Percentiles rank a stretch among this genome's conserved stretches.
Evolutionary conservation across 2,888 invertebrate species (phyloP).

Genomic region (Folsomia candida): DNA sequence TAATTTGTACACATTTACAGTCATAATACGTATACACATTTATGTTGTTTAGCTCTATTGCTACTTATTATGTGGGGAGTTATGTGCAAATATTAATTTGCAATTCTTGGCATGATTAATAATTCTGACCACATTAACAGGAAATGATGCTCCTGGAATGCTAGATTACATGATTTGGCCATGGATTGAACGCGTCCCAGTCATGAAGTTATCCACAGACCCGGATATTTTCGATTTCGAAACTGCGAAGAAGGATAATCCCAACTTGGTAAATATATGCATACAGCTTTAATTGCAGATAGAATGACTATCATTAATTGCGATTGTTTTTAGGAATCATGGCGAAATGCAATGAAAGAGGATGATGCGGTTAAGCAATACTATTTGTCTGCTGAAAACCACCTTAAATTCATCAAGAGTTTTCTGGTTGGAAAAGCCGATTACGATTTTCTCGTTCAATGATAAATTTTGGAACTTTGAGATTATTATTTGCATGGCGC

Average conservation of each 20-base stretch:
- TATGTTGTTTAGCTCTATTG: too few species aligned
- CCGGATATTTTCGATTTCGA: slow-evolving; percentile 42
- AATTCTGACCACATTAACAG: slow-evolving; percentile 7
- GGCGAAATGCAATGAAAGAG: slow-evolving; percentile 69
- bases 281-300: not conserved
- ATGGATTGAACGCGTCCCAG: slow-evolving; percentile 70
- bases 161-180: slow-evolving; percentile 84
- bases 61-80: too few species aligned
- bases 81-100: not conserved
- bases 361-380: slow-evolving; percentile 68
- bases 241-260: slow-evolving; percentile 29
- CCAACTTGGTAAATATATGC: slow-evolving; percentile 27
- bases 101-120: not conserved
- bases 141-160: slow-evolving; percentile 69
- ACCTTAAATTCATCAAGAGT: slow-evolving; percentile 69
- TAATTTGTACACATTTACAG: too few species aligned
- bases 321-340: slow-evolving; percentile 59
- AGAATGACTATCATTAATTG: not conserved
- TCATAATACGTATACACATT: too few species aligned
- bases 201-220: slow-evolving; percentile 59
- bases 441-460: slow-evolving; percentile 31
- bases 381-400: slow-evolving; percentile 66
- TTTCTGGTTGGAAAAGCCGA: slow-evolving; percentile 62
- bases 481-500: not conserved
- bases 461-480: not conserved